Evolutionary conservation across 2,888 invertebrate species (phyloP).

Genomic region (Hirtodrosophila histrioides): DNA sequence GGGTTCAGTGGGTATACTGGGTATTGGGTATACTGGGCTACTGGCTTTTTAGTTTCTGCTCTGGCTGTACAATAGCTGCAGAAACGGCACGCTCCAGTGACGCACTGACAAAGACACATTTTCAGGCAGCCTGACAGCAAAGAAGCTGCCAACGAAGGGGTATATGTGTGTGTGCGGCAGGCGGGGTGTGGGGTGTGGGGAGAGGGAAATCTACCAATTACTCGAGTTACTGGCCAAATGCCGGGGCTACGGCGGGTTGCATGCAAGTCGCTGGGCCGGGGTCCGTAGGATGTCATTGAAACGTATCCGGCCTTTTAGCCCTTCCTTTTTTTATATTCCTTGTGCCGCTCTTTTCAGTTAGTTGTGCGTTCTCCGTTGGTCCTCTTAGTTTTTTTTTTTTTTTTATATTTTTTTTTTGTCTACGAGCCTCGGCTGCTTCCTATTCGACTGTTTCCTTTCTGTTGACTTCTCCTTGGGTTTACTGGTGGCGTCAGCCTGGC

Average conservation of each 20-base stretch:
- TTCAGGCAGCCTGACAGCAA: constrained; percentile 40
- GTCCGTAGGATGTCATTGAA: constrained; percentile 62
- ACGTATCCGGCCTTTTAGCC: constrained; percentile 61
- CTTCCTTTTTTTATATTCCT: constrained; percentile 25
- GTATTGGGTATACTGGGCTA: background rate
- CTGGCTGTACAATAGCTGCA: constrained; percentile 8
- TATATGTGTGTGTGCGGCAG: background rate
- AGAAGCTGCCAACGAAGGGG: constrained; percentile 22
- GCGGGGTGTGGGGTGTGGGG: background rate
- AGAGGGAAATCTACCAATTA: constrained; percentile 58
- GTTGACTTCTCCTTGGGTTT: constrained; percentile 61
- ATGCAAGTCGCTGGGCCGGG: constrained; percentile 7
- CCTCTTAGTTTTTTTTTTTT: constrained; percentile 43
- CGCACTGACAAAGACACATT: constrained; percentile 77
- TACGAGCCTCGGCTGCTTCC: constrained; percentile 50
- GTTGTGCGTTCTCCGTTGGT: constrained; percentile 20
- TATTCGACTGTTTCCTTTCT: constrained; percentile 59
- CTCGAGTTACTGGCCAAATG: constrained; percentile 68
- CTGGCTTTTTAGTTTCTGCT: constrained; percentile 16
- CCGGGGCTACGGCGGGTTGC: constrained; percentile 8
- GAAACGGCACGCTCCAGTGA: constrained; percentile 65
- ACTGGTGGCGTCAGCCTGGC: constrained; percentile 41
- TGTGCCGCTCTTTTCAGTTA: constrained; percentile 23
- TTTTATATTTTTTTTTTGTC: constrained; percentile 54
- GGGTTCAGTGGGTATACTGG: no score